Base-by-base conservation (phyloP, 2,888 invertebrate species). In the Latheticus oryzae region DNA sequence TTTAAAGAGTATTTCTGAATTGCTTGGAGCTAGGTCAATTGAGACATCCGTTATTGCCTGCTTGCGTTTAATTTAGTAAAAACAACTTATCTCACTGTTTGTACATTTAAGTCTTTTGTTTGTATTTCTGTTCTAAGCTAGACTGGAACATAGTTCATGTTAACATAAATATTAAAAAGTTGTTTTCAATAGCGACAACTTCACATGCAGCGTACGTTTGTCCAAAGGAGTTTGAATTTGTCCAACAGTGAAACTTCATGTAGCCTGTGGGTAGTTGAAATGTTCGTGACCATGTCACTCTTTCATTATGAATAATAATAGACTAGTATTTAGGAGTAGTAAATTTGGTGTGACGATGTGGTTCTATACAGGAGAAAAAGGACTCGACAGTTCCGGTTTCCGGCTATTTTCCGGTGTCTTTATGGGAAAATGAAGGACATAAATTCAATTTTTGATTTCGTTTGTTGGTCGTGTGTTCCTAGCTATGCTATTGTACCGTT, bases 241-340 rank as follows among this genome's bases (percentile, higher is more conserved):
- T 40, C 23, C 30, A 17, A 43, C 45, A 45, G 21, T 3, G 17
- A 19, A 40, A 45, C 45, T 45, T 17, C 15, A 45, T 45, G 43
- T 43, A 17, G 17, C 43, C 21, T 45, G 12, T 2, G 43, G 43
- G 16, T 43, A 26, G 43, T 26, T 42, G 7, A 42, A 42, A 16
- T 43, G 42, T 43, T 43, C 42, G 45, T 45, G 45, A 45, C 45
- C 45, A 30, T 45, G 45, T 38, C 37, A 38, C 37, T 38, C 37
- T 38, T 38, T 38, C 37, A 38, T 38, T 38, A 38, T 38, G 37
- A 38, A 38, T 38, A 38, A 38, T 24, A 40, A 40, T 40, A 15
- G 16, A 7, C 17, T 5, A 24, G 40, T 23, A 12, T 13, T n/a
- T 13, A 32, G 13, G 5, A 32, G 32, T 32, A 9, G 8, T 30